A percentile compares a stretch with the other conserved stretches of the same genome.
Conservation (phyloP, 2,888 invertebrate species). For the Perithous albicinctus region DNA sequence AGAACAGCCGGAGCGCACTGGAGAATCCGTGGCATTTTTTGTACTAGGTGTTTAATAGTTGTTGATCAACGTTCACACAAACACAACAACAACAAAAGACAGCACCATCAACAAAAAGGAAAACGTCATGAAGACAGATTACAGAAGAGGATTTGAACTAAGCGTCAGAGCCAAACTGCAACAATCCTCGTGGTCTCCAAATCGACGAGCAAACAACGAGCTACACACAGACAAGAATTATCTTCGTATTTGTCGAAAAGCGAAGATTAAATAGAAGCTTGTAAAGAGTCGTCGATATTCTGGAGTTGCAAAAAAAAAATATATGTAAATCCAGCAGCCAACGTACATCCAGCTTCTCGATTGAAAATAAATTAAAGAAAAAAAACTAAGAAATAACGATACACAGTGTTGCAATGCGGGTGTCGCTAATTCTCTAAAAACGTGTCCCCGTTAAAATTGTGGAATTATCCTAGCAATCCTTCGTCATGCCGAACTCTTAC, state of each 20-base stretch:
- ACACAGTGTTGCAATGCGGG: conserved; percentile 14
- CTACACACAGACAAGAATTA: conserved; percentile 1
- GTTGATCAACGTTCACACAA: conserved; percentile 41
- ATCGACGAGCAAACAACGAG: conserved; percentile 3
- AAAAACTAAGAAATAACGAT: conserved; percentile 7
- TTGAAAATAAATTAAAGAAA: background rate
- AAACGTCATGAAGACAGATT: background rate
- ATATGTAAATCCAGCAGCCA: conserved; percentile 41
- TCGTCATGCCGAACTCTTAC: background rate
- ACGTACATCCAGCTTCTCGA: conserved; percentile 37
- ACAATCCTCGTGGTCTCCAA: conserved; percentile 2
- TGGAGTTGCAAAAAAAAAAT: conserved; percentile 7
- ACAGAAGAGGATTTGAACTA: conserved; percentile 35
- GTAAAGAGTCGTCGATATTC: conserved; percentile 23
- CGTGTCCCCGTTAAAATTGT: conserved; percentile 41
- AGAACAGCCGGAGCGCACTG: conserved; percentile 3
- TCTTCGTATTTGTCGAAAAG: conserved; percentile 6
- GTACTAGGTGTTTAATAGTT: conserved; percentile 43
- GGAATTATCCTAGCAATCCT: conserved; percentile 42
- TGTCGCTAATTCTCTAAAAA: conserved; percentile 22
- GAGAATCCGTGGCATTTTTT: conserved; percentile 56
- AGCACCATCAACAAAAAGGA: conserved; percentile 13
- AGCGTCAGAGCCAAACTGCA: conserved; percentile 65
- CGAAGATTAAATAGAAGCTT: conserved; percentile 9
- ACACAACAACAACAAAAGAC: too few species aligned